Evolutionary conservation across 2,113 vertebrate genomes (phyloP).

Genomic region (Petromus typicus): DNA sequence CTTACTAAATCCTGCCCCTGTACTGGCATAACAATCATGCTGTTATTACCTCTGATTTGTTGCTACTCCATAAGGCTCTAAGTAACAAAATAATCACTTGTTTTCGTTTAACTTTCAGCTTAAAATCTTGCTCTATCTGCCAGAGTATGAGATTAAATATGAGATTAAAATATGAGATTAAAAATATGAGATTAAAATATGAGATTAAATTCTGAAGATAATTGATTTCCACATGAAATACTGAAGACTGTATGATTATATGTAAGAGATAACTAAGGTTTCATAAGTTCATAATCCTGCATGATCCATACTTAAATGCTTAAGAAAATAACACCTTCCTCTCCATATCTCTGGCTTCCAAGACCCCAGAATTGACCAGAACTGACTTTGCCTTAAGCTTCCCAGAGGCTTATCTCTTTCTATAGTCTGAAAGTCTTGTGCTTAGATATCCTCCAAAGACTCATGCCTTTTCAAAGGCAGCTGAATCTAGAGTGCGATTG

Average conservation of each 20-base stretch:
- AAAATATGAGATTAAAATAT: slow-evolving; percentile 30
- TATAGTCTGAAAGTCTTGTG: neutral
- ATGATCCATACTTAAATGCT: neutral
- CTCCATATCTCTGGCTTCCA: neutral
- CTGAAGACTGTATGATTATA: neutral
- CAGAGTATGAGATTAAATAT: too few species aligned
- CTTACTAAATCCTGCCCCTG: neutral
- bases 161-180: slow-evolving; percentile 31
- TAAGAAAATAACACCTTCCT: neutral
- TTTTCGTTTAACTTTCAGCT: neutral
- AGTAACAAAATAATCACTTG: neutral
- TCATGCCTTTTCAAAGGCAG: too few species aligned
- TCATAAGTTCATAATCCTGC: neutral
- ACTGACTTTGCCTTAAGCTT: neutral
- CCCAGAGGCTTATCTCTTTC: neutral
- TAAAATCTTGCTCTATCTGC: neutral
- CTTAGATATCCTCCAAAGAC: too few species aligned
- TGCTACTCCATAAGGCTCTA: neutral
- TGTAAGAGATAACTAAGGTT: neutral
- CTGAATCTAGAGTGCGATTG: too few species aligned
- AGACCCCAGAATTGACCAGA: neutral
- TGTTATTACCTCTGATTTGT: neutral
- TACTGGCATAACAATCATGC: neutral
- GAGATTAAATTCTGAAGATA: neutral
- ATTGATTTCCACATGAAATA: neutral